Base-by-base conservation (phyloP, 2,113 vertebrate genomes). In the Megalops atlanticus region DNA sequence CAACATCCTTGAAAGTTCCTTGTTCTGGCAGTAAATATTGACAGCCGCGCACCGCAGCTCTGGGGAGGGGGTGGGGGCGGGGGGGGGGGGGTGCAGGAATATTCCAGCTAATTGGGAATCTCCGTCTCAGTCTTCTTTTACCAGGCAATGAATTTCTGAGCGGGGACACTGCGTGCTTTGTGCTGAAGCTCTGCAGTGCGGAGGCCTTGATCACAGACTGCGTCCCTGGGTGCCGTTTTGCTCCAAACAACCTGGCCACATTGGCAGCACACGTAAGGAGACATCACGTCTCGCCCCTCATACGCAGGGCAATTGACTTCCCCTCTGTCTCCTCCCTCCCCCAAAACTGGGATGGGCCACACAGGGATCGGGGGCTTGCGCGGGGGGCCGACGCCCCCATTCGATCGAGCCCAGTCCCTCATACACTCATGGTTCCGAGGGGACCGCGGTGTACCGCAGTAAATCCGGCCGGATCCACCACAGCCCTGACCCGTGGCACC, bases 1-100 rank as follows among this genome's bases (percentile, higher is more conserved):
- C 92, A 91, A 93, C 92, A 91, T 89, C 86, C 81, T 85, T 89
- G 89, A 92, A 91, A 82, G 91, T 92, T 92, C 91, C 87, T 85
- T 88, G n/a, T 64, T 89, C 85, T 84, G 88, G 89, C 86, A 84
- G 89, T 91, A 93, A 92, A 92, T 93, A 92, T 93, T 92, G 91
- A 92, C 91, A 90, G 90, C 90, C 89, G 91, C 71, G 70, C 70
- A 76, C 4, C 74, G 83, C 15, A 76, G 81, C 82, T 91, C 89
- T 81, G 82, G 24, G 31, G 45, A 70, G 89, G 87, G 31, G 35
- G 33, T 2, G 33, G 31, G 27, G 18, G 33, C 73, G 82, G 80
- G 85, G 31, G 35, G 33, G 3, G 33, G 31, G 27, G 18, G 33
- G 76, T n/a, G 27, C 35, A 49, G 45, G 45, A 36, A 74, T 10